Conservation (phyloP, 2,113 vertebrate genomes). For the Perca fluviatilis region DNA sequence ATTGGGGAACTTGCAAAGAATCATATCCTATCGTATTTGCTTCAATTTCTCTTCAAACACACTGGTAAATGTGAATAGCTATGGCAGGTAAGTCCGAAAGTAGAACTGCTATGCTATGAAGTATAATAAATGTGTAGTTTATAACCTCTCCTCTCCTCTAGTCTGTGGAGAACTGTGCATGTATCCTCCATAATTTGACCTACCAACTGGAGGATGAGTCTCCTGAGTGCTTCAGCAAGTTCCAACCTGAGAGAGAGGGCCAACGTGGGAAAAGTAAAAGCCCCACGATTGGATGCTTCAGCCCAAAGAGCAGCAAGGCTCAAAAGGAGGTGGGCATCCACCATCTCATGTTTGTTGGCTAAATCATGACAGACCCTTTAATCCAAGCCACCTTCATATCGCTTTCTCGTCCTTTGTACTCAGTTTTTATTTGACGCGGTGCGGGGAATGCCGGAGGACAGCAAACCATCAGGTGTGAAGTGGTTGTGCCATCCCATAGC, state of each 20-base stretch:
- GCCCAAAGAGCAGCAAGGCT: slow-evolving; percentile 88
- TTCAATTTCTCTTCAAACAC: background rate
- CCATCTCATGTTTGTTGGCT: background rate
- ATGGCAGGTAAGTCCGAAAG: background rate
- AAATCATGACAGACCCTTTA: background rate
- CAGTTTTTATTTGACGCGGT: slow-evolving; percentile 67
- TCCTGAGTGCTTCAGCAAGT: slow-evolving; percentile 84
- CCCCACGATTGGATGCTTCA: slow-evolving; percentile 91
- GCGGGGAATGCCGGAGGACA: slow-evolving; percentile 77
- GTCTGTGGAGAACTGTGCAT: slow-evolving; percentile 96
- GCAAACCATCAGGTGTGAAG: slow-evolving; percentile 83
- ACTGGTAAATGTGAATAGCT: background rate
- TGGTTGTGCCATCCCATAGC: slow-evolving; percentile 90
- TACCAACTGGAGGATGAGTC: slow-evolving; percentile 91
- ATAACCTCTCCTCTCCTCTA: slow-evolving; percentile 63
- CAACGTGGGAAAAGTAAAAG: slow-evolving; percentile 73
- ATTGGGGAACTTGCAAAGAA: background rate
- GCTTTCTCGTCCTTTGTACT: background rate
- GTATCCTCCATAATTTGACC: slow-evolving; percentile 94
- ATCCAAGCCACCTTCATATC: background rate
- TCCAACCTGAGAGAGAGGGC: slow-evolving; percentile 58
- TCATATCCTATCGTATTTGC: background rate
- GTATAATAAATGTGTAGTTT: background rate
- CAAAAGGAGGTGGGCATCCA: slow-evolving; percentile 69
- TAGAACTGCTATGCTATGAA: background rate